Evolutionary conservation across 2,888 invertebrate species (phyloP), one percentile per base, ranked within the genome.

Genomic region (Tinea pellionella): DNA sequence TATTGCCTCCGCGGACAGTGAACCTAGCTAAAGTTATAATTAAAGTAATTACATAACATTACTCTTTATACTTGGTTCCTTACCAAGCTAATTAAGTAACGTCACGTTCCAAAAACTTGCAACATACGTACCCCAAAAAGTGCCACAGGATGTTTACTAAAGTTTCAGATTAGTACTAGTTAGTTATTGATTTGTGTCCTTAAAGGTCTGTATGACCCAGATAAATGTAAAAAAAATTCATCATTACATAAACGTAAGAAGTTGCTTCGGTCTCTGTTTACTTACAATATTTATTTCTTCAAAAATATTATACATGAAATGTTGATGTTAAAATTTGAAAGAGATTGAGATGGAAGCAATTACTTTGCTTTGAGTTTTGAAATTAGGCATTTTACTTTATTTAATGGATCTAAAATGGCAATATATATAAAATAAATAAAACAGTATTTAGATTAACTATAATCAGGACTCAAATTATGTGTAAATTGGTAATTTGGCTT

Each of bases 41-140:
- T 2, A 37, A n/a, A 9, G 37, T 37, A 37, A 37, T 37, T 37
- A 37, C 9, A 37, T 9, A 37, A 37, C 37, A 37, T 37, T 37
- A 37, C 37, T 9, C 37, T 9, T n/a, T n/a, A n/a, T n/a, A n/a
- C n/a, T n/a, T n/a, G n/a, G 24, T 24, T 24, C 24, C 37, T n/a
- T 12, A 37, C 37, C 9, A 15, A 47, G 47, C 47, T 47, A 47
- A 47, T 47, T 47, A 47, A 16, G 15, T 47, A 47, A 47, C 15
- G 47, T 47, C 47, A 47, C 47, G 47, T 47, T 15, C 47, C 47
- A 47, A 47, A 47, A 47, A 47, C 47, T 47, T 47, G 16, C 47
- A 47, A 47, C 47, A 47, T 15, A 47, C 13, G 47, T 47, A 47
- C 13, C n/a, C n/a, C 47, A 47, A 47, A 47, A 47, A 47, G 47